These are phyloP conservation scores for Aelia acuminata DNA, from an alignment of 2,888 invertebrate species.

Conservation along the genomic window DNA sequence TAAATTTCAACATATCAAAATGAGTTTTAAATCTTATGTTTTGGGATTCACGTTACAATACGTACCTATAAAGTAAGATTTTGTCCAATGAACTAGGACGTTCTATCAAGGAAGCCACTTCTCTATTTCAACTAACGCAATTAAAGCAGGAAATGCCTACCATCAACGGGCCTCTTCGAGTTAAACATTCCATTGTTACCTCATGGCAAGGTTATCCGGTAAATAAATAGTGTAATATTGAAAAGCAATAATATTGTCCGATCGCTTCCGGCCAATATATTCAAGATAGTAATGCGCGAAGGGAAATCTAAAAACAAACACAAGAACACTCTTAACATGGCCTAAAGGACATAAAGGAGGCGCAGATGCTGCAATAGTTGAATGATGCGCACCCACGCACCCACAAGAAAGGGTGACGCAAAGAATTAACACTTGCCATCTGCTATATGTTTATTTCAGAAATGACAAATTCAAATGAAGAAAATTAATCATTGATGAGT, in stretches of 20 bases:
- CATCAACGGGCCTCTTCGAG: not conserved
- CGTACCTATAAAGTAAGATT: no score
- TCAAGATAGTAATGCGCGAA: not conserved
- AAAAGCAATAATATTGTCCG: not conserved
- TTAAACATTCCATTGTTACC: not conserved
- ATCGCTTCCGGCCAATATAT: not conserved
- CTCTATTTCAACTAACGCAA: not conserved
- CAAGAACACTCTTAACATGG: not conserved
- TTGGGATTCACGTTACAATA: no score
- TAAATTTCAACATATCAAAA: no score
- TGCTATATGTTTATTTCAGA: not conserved
- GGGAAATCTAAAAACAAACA: not conserved
- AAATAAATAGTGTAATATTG: not conserved
- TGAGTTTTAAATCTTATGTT: no score
- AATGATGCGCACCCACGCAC: not conserved
- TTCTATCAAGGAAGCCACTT: no score
- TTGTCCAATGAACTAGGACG: no score
- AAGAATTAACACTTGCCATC: not conserved
- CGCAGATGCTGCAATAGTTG: conserved; percentile 1
- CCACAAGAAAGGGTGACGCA: not conserved
- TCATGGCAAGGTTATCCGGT: not conserved
- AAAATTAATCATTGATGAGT: no score
- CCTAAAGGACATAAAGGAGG: conserved; percentile 4
- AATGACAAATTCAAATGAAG: no score
- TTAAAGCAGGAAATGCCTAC: not conserved